These are phyloP conservation scores for Coelinius sp. DNA, from an alignment of 2,888 invertebrate species.

Conservation along the genomic window DNA sequence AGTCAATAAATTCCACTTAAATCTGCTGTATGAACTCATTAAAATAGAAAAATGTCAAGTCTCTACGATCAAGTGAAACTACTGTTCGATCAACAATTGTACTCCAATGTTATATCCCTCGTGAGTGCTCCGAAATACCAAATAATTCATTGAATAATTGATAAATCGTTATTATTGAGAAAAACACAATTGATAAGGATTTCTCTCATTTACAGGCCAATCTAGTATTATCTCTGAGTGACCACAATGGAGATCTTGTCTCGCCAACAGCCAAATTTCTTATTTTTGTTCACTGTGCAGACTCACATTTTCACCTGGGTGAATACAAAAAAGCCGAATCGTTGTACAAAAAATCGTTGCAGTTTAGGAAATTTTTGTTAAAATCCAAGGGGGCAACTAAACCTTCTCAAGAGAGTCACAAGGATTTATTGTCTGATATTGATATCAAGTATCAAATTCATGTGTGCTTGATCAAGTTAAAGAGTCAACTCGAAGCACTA, in stretches of 20 bases:
- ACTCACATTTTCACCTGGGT: slow-evolving; percentile 78
- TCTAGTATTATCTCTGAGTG: slow-evolving; percentile 76
- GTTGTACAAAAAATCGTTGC: slow-evolving; percentile 77
- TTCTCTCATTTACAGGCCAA: slow-evolving; percentile 74
- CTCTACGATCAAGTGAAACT: slow-evolving; percentile 79
- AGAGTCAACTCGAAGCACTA: slow-evolving; percentile 76
- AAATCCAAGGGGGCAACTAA: slow-evolving; percentile 72
- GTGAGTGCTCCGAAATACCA: slow-evolving; percentile 71
- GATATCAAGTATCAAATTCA: slow-evolving; percentile 84
- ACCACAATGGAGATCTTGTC: slow-evolving; percentile 77
- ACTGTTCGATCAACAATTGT: slow-evolving; percentile 80
- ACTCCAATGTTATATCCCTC: slow-evolving; percentile 80
- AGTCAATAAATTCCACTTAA: background rate
- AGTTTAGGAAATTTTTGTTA: slow-evolving; percentile 76
- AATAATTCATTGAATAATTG: background rate
- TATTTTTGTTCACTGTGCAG: slow-evolving; percentile 79
- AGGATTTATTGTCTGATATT: slow-evolving; percentile 74
- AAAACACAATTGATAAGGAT: slow-evolving; percentile 13
- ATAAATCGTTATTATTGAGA: slow-evolving; percentile 18
- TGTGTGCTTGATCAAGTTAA: slow-evolving; percentile 78
- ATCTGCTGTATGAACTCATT: slow-evolving; percentile 3
- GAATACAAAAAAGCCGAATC: slow-evolving; percentile 81
- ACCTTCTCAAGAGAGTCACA: slow-evolving; percentile 71
- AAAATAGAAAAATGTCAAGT: slow-evolving; percentile 71
- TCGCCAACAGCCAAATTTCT: slow-evolving; percentile 78